Percentiles rank a stretch among this genome's conserved stretches.
Conservation (phyloP, 2,888 invertebrate species). For the Holacanthella duospinosa region DNA sequence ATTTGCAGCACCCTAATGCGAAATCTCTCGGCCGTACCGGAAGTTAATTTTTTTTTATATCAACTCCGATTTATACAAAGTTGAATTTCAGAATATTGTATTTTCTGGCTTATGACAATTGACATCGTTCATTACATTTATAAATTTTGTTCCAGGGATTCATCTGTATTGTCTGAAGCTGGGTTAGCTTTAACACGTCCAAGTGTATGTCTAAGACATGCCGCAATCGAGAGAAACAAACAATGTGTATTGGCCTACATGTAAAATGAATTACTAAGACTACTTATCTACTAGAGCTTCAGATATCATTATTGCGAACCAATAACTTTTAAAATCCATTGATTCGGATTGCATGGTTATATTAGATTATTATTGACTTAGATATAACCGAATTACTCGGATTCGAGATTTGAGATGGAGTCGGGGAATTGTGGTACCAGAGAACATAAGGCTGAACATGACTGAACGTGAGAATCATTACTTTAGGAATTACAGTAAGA, state of each 20-base stretch:
- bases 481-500: slow-evolving; percentile 78
- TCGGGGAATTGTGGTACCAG: slow-evolving; percentile 81
- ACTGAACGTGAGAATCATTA: slow-evolving; percentile 74
- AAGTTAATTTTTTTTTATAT: too few relatives aligned
- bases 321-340: slow-evolving; percentile 5
- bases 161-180: slow-evolving; percentile 40
- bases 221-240: slow-evolving; percentile 75
- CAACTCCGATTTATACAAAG: too few relatives aligned
- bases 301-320: neutral
- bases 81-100: too few relatives aligned
- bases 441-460: slow-evolving; percentile 67
- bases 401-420: slow-evolving; percentile 88
- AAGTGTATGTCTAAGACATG: slow-evolving; percentile 71
- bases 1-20: too few relatives aligned
- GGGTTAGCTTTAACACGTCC: slow-evolving; percentile 50
- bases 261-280: slow-evolving; percentile 34
- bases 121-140: slow-evolving; percentile 46
- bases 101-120: neutral
- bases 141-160: slow-evolving; percentile 40
- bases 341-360: neutral
- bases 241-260: slow-evolving; percentile 76
- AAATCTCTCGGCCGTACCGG: too few relatives aligned
- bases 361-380: slow-evolving; percentile 35
- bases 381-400: slow-evolving; percentile 65
- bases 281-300: neutral